phyloP scores from a whole-genome alignment of 2,888 invertebrate genomes.

The Philopedon plagiatum region DNA sequence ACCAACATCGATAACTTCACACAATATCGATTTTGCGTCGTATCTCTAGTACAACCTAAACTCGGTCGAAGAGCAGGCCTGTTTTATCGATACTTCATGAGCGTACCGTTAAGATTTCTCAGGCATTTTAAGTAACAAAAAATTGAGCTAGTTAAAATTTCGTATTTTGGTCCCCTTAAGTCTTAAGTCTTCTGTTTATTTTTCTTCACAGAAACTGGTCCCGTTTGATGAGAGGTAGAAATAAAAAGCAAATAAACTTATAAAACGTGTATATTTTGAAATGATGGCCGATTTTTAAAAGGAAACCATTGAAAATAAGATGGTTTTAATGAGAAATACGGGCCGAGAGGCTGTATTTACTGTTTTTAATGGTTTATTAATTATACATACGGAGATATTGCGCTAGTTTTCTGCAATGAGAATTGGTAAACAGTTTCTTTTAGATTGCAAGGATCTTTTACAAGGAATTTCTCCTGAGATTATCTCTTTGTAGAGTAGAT shows the following conservation, averaged over 20 bases:
- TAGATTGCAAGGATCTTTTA: not conserved
- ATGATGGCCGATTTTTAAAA: slow-evolving; percentile 2
- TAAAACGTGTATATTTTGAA: not conserved
- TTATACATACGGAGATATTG: not conserved
- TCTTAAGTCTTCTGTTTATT: not conserved
- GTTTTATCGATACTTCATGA: slow-evolving; percentile 11
- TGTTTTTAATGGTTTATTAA: slow-evolving; percentile 12
- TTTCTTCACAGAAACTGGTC: not conserved
- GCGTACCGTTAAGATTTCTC: too few relatives aligned
- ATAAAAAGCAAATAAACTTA: slow-evolving; percentile 18
- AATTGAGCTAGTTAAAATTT: not conserved
- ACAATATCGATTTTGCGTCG: too few relatives aligned
- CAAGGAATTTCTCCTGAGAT: too few relatives aligned
- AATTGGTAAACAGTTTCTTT: slow-evolving; percentile 1
- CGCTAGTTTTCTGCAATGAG: not conserved
- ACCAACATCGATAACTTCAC: too few relatives aligned
- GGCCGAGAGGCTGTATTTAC: not conserved
- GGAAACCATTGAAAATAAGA: slow-evolving; percentile 3
- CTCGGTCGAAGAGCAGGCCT: not conserved
- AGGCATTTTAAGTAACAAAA: not conserved
- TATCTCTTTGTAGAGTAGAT: too few relatives aligned
- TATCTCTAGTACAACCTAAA: too few relatives aligned
- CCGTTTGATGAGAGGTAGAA: not conserved
- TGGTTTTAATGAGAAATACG: not conserved
- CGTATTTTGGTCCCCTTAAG: not conserved